These are phyloP conservation scores for Trachelus tabidus DNA, from an alignment of 2,888 invertebrate genomes.

Conservation along the genomic window DNA sequence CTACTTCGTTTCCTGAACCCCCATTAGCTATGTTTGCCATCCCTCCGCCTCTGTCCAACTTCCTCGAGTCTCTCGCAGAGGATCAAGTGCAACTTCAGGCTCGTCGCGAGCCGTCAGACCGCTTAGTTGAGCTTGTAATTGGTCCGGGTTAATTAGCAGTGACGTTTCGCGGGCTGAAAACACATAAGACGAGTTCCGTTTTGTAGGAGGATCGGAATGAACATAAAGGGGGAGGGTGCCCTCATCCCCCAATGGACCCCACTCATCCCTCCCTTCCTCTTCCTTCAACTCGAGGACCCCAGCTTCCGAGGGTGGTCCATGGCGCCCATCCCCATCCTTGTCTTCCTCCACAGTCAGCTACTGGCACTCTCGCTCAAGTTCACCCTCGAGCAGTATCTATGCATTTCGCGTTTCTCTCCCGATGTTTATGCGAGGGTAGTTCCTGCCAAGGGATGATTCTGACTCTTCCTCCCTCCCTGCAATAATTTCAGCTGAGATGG, in stretches of 20 bases:
- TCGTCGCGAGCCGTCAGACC: background rate
- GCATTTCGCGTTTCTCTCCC: slow-evolving; percentile 14
- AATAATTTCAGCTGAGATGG: slow-evolving; percentile 37
- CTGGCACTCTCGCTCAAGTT: background rate
- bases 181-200: background rate
- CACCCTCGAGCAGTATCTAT: background rate
- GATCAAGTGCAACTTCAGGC: background rate
- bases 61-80: background rate
- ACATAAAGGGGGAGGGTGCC: background rate
- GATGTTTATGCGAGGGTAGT: slow-evolving; percentile 38
- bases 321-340: background rate
- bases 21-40: background rate
- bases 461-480: slow-evolving; percentile 35
- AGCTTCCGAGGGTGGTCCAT: background rate
- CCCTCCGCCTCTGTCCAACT: background rate
- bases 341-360: background rate
- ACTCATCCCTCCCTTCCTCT: background rate
- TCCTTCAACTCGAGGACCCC: background rate
- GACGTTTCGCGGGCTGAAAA: background rate
- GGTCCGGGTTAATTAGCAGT: background rate
- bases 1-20: background rate
- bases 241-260: background rate
- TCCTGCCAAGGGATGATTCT: background rate
- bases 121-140: background rate
- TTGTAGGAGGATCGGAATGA: background rate